Evolutionary conservation across 2,113 vertebrate species (phyloP).

Genomic region (Rhizomys pruinosus): DNA sequence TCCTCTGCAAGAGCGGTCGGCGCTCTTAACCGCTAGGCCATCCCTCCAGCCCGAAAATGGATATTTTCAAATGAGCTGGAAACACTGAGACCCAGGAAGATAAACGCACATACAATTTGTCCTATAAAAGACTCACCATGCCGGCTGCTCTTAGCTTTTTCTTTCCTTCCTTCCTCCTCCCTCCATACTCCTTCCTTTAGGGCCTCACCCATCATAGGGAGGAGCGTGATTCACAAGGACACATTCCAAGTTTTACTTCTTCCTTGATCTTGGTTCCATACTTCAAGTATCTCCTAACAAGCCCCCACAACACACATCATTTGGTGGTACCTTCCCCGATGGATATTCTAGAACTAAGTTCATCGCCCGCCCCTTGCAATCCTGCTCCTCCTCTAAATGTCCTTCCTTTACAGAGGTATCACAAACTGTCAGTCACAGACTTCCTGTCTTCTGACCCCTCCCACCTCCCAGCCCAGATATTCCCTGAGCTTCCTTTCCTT

Average conservation of each 20-base stretch:
- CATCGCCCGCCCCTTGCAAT: not conserved
- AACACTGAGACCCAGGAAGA: not conserved
- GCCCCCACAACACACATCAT: not conserved
- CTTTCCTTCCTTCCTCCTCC: not conserved
- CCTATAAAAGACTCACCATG: not conserved
- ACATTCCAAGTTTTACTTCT: not conserved
- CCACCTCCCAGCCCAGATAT: not conserved
- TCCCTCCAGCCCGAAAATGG: too few relatives aligned
- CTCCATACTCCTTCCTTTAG: not conserved
- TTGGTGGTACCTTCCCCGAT: not conserved
- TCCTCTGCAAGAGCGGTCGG: too few relatives aligned
- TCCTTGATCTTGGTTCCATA: not conserved
- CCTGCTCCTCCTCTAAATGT: not conserved
- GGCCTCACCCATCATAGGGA: not conserved
- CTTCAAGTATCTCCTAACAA: not conserved
- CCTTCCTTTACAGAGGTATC: not conserved
- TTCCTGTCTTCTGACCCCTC: not conserved
- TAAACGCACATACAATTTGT: not conserved
- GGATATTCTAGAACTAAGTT: not conserved
- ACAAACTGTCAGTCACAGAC: not conserved
- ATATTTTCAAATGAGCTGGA: not conserved
- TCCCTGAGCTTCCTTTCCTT: not conserved
- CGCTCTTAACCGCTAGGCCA: too few relatives aligned
- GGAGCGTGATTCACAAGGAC: not conserved
- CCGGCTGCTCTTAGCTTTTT: not conserved